Evolutionary conservation across 2,113 vertebrate species (phyloP).

Genomic region (Tupaia tana): DNA sequence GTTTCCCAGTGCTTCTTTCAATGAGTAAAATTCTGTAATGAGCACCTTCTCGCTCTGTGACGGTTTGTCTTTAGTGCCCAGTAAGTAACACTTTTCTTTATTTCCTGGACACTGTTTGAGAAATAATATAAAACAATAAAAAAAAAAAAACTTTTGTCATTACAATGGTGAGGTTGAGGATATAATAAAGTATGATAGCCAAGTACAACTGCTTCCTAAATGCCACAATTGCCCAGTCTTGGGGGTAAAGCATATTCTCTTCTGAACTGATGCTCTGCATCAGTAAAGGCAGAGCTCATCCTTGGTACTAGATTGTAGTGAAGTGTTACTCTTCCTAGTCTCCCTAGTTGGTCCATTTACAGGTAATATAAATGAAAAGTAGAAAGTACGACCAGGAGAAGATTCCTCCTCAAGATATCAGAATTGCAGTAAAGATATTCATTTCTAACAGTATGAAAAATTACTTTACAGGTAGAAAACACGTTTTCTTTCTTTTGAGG

Average conservation of each 20-base stretch:
- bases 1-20: neutral
- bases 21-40: neutral
- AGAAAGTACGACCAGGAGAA: neutral
- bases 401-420: neutral
- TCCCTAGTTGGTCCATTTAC: neutral
- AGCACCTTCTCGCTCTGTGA: neutral
- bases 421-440: neutral
- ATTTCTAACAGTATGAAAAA: neutral
- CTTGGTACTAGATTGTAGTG: neutral
- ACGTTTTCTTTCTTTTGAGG: too few species aligned
- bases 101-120: neutral
- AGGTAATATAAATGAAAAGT: neutral
- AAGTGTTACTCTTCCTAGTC: neutral
- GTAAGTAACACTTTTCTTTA: neutral
- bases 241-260: rapidly evolving
- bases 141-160: neutral
- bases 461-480: neutral
- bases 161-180: neutral
- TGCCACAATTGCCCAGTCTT: too few species aligned
- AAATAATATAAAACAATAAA: conserved; percentile 33
- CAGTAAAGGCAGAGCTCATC: neutral
- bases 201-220: neutral
- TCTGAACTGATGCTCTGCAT: neutral
- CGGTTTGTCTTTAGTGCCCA: neutral
- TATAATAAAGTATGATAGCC: neutral